These are phyloP conservation scores for Lithobates pipiens DNA, from an alignment of 2,797 vertebrate genomes.

Conservation along the genomic window DNA sequence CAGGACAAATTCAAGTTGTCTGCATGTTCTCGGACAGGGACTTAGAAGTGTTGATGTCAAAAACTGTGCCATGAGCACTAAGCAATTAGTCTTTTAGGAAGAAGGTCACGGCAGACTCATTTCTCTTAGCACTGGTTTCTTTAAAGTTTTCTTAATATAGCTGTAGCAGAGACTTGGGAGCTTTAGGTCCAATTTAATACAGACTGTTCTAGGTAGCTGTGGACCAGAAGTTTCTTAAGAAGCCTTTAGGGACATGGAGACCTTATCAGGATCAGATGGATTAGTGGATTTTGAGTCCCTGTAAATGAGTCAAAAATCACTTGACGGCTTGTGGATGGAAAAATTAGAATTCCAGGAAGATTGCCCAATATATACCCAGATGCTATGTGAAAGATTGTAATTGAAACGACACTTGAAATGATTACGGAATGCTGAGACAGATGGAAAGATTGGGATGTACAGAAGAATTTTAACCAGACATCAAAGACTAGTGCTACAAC, in stretches of 20 bases:
- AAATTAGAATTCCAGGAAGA: not conserved
- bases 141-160: no score
- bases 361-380: not conserved
- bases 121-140: no score
- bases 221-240: not conserved
- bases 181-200: not conserved
- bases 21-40: no score
- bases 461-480: not conserved
- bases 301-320: not conserved
- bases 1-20: no score
- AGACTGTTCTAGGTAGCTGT: not conserved
- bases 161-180: no score
- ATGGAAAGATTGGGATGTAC: not conserved
- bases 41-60: no score
- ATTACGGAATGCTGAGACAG: not conserved
- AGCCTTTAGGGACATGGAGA: not conserved
- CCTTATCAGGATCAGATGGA: no score
- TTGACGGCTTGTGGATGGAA: not conserved
- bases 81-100: no score
- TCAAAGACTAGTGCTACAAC: not conserved
- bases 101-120: no score
- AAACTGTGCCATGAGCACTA: no score
- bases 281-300: not conserved
- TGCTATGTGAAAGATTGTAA: not conserved
- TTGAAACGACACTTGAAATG: not conserved